These are phyloP conservation scores for Dryocosmus kuriphilus DNA, from an alignment of 2,888 invertebrate genomes.

Conservation along the genomic window DNA sequence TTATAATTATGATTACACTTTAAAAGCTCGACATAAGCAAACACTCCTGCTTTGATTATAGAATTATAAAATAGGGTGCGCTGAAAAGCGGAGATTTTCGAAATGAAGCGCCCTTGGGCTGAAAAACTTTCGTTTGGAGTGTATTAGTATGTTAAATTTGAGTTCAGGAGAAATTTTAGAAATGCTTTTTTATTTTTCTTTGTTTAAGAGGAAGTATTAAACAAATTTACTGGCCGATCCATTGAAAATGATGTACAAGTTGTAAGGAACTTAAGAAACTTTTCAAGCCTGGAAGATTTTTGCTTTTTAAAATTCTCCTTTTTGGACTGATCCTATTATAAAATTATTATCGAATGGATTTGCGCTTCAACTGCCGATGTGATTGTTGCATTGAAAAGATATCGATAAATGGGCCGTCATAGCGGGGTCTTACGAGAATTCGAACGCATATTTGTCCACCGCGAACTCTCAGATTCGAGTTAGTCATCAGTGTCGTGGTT, in stretches of 20 bases:
- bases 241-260: neutral
- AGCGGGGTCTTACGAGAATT: conserved; percentile 41
- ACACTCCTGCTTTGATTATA: conserved; percentile 14
- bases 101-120: no score
- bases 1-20: conserved; percentile 50
- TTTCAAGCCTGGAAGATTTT: neutral
- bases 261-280: neutral
- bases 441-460: conserved; percentile 52
- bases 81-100: neutral
- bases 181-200: no score
- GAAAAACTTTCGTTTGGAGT: neutral
- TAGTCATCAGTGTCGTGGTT: conserved; percentile 66
- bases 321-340: neutral
- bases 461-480: conserved; percentile 63
- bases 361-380: conserved; percentile 54
- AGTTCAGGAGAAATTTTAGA: no score
- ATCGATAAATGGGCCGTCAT: conserved; percentile 37
- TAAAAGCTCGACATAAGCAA: conserved; percentile 11
- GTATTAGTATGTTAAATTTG: no score
- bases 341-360: conserved; percentile 35
- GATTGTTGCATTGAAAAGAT: conserved; percentile 54
- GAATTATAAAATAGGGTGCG: neutral
- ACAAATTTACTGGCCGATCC: neutral
- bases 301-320: neutral
- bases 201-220: neutral